These are phyloP conservation scores for Porphyrio hochstetteri DNA, from an alignment of 2,113 vertebrate genomes.

Conservation along the genomic window DNA sequence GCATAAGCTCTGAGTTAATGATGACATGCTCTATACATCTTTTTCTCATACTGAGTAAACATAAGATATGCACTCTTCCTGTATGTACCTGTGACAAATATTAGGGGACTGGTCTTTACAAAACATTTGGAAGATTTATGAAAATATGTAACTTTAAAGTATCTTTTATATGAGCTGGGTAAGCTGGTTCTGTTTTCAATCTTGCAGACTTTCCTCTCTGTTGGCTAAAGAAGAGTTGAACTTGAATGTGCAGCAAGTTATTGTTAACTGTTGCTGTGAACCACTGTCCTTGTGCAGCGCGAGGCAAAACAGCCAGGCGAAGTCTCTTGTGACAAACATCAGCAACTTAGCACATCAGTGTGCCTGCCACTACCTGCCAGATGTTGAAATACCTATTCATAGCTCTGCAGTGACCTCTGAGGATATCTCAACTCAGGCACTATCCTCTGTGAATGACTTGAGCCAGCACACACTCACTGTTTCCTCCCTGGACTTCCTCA, in stretches of 20 bases:
- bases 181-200: not conserved
- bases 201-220: slow-evolving; percentile 81
- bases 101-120: not conserved
- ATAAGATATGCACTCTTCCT: not conserved
- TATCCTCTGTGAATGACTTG: slow-evolving; percentile 36
- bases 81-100: not conserved
- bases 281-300: slow-evolving; percentile 79
- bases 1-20: not conserved
- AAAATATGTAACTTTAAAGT: not conserved
- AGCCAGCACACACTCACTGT: slow-evolving; percentile 82
- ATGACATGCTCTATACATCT: not conserved
- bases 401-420: slow-evolving; percentile 35
- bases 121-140: not conserved
- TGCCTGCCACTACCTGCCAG: slow-evolving; percentile 65
- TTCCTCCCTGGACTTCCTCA: slow-evolving; percentile 88
- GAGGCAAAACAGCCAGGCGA: slow-evolving; percentile 59
- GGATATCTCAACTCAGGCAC: slow-evolving; percentile 5
- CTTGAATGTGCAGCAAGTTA: slow-evolving; percentile 89
- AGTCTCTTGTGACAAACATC: slow-evolving; percentile 71
- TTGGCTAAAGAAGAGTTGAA: slow-evolving; percentile 84
- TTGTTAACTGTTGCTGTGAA: slow-evolving; percentile 89
- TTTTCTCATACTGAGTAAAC: not conserved
- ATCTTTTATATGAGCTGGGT: not conserved
- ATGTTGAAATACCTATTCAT: slow-evolving; percentile 62
- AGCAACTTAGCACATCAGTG: slow-evolving; percentile 75